Evolutionary conservation across 2,888 invertebrate species (phyloP).

Genomic region (Trichopoda pennipes): DNA sequence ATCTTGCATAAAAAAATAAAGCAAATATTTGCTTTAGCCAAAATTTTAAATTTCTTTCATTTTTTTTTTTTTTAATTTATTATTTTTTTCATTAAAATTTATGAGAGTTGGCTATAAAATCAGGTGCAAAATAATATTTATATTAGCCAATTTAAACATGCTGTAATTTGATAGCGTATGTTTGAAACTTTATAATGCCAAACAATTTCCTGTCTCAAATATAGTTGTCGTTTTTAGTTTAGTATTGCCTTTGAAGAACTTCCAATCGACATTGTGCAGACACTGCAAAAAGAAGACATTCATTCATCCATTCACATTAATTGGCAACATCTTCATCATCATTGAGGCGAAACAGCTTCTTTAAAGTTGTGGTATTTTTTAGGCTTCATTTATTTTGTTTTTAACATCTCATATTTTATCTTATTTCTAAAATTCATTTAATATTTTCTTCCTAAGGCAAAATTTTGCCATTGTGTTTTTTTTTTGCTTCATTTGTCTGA

Average conservation of each 20-base stretch:
- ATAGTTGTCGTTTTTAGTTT: conserved; percentile 33
- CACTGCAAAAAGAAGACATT: conserved; percentile 29
- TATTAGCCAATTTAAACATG: conserved; percentile 35
- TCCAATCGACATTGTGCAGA: conserved; percentile 4
- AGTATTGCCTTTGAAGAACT: conserved; percentile 12
- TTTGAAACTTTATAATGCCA: conserved; percentile 51
- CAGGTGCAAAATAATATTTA: conserved; percentile 55
- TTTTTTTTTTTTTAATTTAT: no score
- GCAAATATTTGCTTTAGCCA: conserved; percentile 48
- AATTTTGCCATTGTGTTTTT: conserved; percentile 31
- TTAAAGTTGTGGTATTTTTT: conserved; percentile 21
- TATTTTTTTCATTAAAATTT: conserved; percentile 28
- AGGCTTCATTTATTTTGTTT: conserved; percentile 44
- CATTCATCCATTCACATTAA: conserved; percentile 49
- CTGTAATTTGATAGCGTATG: conserved; percentile 51
- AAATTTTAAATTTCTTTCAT: conserved; percentile 8
- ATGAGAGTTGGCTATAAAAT: conserved; percentile 49
- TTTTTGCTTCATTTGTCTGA: background rate
- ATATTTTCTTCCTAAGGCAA: conserved; percentile 55
- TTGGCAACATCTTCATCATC: conserved; percentile 58
- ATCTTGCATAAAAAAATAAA: conserved; percentile 48
- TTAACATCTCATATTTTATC: conserved; percentile 59
- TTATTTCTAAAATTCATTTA: conserved; percentile 56
- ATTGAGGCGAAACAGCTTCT: conserved; percentile 10
- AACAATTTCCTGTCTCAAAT: conserved; percentile 61